Percentiles rank a stretch among this genome's conserved stretches.
Evolutionary conservation across 2,113 vertebrate genomes (phyloP).

Genomic region (Colistium nudipinnis): DNA sequence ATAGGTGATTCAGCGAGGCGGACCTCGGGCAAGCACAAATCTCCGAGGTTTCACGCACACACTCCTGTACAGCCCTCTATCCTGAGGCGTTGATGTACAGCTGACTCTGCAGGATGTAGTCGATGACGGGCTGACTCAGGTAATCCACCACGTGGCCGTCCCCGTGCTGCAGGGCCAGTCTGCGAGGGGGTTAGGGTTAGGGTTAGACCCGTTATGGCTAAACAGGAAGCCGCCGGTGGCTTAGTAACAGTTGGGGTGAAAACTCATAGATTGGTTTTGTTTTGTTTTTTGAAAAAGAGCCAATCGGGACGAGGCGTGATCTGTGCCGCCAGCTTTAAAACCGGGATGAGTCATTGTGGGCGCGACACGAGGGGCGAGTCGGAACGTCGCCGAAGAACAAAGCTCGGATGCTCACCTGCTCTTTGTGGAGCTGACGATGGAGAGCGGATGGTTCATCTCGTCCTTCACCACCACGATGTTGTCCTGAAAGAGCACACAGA

Average conservation of each 20-base stretch:
- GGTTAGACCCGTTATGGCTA: background rate
- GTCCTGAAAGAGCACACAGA: constrained; percentile 80
- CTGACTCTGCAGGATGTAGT: constrained; percentile 98
- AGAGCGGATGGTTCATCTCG: constrained; percentile 91
- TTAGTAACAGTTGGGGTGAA: no score
- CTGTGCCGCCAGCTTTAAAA: no score
- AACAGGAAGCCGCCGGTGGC: no score
- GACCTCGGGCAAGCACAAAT: background rate
- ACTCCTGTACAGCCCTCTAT: constrained; percentile 69
- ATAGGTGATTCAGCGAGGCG: background rate
- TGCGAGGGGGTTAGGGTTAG: constrained; percentile 59
- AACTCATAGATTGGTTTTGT: no score
- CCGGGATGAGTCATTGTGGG: no score
- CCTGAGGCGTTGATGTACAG: constrained; percentile 98
- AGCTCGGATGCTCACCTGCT: constrained; percentile 85
- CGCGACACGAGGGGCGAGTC: no score
- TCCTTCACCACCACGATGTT: constrained; percentile 95
- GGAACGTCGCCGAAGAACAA: no score
- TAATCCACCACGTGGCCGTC: constrained; percentile 97
- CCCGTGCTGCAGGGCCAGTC: constrained; percentile 97
- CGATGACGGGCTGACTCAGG: constrained; percentile 95
- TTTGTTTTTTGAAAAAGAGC: no score
- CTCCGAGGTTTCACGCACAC: no score
- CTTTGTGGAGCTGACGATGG: constrained; percentile 96
- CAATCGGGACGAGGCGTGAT: no score